A percentile compares a stretch with the other conserved stretches of the same genome.
Evolutionary conservation across 2,797 vertebrate species (phyloP).

Genomic region (Pseudochirops cupreus): DNA sequence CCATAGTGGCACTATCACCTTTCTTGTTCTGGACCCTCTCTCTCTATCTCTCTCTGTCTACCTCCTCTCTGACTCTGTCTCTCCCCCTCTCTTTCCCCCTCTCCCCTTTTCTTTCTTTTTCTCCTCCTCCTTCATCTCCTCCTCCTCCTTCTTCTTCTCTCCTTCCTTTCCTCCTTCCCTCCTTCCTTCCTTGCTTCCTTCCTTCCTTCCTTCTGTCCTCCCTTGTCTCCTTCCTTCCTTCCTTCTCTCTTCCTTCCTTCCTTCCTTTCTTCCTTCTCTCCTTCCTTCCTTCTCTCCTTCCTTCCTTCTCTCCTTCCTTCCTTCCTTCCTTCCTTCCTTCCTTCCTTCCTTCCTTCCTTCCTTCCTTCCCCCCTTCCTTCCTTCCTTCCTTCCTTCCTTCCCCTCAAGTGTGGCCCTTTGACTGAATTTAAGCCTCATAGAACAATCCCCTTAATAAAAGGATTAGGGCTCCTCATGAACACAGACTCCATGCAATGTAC

Average conservation of each 20-base stretch:
- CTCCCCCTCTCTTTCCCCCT: not conserved
- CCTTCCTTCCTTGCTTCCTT: not conserved
- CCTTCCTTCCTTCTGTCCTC: not conserved
- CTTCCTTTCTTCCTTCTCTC: too few species aligned
- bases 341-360: not conserved
- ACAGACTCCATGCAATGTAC: not conserved
- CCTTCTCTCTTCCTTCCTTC: not conserved
- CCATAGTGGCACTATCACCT: too few species aligned
- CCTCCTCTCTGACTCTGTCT: too few species aligned
- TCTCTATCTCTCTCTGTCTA: not conserved
- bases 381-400: not conserved
- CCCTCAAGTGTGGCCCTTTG: too few species aligned
- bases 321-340: not conserved
- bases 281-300: too few species aligned
- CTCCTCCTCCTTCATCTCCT: not conserved
- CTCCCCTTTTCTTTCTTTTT: not conserved
- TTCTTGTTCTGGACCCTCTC: not conserved
- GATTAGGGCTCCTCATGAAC: not conserved
- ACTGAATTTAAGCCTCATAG: too few species aligned
- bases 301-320: too few species aligned
- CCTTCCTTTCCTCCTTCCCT: too few species aligned
- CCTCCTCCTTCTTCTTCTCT: too few species aligned
- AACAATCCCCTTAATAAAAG: too few species aligned
- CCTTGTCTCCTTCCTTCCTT: accelerated
- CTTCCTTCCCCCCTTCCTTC: too few species aligned